Conservation (phyloP, 2,888 invertebrate species). For the Leistus spinibarbis region DNA sequence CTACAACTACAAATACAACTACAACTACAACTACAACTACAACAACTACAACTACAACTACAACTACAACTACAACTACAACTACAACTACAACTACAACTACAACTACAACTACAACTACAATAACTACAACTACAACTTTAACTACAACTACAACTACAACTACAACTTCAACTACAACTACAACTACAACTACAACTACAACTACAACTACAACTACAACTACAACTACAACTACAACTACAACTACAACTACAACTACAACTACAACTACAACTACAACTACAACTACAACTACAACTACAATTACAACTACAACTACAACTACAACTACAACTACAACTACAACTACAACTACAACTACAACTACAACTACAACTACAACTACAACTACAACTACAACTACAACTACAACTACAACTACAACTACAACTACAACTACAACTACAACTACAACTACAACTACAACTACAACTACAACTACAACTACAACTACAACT, state of each 20-base stretch:
- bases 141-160: too few relatives aligned
- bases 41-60: too few relatives aligned
- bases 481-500: constrained; percentile 25
- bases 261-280: constrained; percentile 26
- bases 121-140: too few relatives aligned
- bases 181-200: too few relatives aligned
- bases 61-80: too few relatives aligned
- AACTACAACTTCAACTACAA: too few relatives aligned
- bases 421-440: constrained; percentile 28
- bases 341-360: constrained; percentile 27
- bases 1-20: too few relatives aligned
- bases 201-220: constrained; percentile 27
- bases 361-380: not conserved
- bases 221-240: constrained; percentile 27
- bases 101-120: too few relatives aligned
- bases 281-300: constrained; percentile 10
- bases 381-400: too few relatives aligned
- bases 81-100: too few relatives aligned
- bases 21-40: too few relatives aligned
- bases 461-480: constrained; percentile 31
- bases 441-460: constrained; percentile 32
- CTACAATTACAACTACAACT: constrained; percentile 16
- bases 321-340: constrained; percentile 23
- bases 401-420: constrained; percentile 19
- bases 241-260: constrained; percentile 24